phyloP scores from a whole-genome alignment of 2,113 vertebrate species.

The Cyphomyrus discorhynchus region DNA sequence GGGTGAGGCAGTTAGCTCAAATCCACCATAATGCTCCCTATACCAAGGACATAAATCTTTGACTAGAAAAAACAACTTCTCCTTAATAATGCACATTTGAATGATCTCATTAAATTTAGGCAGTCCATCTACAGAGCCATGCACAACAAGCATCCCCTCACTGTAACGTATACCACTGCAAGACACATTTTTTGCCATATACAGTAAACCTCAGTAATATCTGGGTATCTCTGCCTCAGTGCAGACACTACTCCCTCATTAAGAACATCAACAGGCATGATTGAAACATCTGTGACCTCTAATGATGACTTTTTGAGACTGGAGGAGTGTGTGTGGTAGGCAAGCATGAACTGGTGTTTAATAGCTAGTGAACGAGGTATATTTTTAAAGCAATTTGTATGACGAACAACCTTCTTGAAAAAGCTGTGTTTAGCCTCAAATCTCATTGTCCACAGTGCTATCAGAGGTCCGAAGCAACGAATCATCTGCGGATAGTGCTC shows the following conservation, averaged over 20 bases:
- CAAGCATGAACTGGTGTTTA: conserved; percentile 24
- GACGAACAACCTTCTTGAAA: conserved; percentile 23
- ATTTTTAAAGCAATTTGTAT: conserved; percentile 30
- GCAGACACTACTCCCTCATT: conserved; percentile 14
- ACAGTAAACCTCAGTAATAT: conserved; percentile 31
- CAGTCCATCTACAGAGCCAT: background rate
- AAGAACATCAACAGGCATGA: conserved; percentile 32
- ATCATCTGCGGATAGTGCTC: conserved; percentile 27
- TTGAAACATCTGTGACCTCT: conserved; percentile 24
- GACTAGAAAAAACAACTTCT: background rate
- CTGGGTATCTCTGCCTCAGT: conserved; percentile 29
- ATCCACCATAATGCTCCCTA: background rate
- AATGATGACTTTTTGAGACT: conserved; percentile 22
- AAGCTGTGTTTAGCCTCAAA: too few species aligned
- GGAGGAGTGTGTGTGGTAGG: conserved; percentile 12
- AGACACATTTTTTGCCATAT: conserved; percentile 25
- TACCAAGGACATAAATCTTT: background rate
- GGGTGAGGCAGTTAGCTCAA: background rate
- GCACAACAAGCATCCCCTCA: background rate
- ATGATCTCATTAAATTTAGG: background rate
- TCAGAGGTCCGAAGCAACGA: too few species aligned
- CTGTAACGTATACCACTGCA: background rate
- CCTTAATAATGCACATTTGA: background rate
- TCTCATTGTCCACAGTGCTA: too few species aligned
- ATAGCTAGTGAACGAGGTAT: conserved; percentile 19